A percentile compares a stretch with the other conserved stretches of the same genome.
These are phyloP conservation scores for Actinemys pallida DNA, from an alignment of 2,113 vertebrate genomes.

Conservation along the genomic window DNA sequence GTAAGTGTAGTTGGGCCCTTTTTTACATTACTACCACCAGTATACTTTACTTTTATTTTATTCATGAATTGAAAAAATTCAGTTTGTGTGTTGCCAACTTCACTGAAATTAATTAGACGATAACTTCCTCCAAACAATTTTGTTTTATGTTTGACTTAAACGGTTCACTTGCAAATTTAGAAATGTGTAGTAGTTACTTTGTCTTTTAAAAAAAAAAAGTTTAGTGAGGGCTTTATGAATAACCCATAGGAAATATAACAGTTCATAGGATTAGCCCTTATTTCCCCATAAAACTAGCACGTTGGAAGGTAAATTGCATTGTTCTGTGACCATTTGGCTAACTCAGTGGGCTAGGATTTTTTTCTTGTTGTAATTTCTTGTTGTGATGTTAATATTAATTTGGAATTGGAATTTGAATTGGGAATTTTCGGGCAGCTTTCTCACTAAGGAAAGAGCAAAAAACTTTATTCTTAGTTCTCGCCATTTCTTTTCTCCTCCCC, in stretches of 20 bases:
- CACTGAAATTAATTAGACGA: constrained; percentile 1
- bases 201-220: background rate
- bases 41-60: background rate
- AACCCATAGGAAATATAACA: background rate
- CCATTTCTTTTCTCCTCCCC: background rate
- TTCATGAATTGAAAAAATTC: background rate
- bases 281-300: background rate
- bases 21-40: background rate
- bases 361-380: background rate
- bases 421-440: background rate
- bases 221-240: constrained; percentile 14
- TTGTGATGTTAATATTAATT: constrained; percentile 13
- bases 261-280: background rate
- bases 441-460: background rate
- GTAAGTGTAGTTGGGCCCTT: background rate
- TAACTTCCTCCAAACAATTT: background rate
- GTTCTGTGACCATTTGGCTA: background rate
- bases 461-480: background rate
- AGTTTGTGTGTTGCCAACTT: background rate
- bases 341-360: background rate
- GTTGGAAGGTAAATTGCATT: constrained; percentile 33
- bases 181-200: background rate
- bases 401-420: background rate
- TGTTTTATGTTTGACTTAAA: background rate
- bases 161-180: background rate